A percentile compares a stretch with the other conserved stretches of the same genome.
These are phyloP conservation scores for Octomys mimax DNA, from an alignment of 2,797 vertebrate genomes.

Conservation along the genomic window DNA sequence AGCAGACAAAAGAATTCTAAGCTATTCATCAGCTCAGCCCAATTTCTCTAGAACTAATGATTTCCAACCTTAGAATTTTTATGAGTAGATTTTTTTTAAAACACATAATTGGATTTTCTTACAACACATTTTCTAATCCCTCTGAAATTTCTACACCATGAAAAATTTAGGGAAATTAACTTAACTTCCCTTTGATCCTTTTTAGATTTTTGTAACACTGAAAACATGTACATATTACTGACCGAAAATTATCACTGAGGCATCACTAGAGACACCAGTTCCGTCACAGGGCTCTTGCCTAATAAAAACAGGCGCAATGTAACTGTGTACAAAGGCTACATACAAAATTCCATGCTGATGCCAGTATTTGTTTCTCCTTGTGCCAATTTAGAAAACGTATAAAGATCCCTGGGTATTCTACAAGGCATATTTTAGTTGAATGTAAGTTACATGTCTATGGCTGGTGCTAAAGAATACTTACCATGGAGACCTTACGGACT, in stretches of 20 bases:
- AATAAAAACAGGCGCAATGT: slow-evolving; percentile 26
- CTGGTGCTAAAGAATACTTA: neutral
- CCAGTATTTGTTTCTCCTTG: neutral
- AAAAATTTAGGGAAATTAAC: slow-evolving; percentile 58
- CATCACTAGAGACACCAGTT: neutral
- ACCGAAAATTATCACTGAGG: slow-evolving; percentile 38
- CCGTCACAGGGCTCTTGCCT: neutral
- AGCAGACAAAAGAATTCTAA: slow-evolving; percentile 46
- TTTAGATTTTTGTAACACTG: slow-evolving; percentile 52
- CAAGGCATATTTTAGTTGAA: slow-evolving; percentile 27
- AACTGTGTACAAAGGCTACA: neutral
- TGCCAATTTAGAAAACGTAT: neutral
- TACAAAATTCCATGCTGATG: neutral
- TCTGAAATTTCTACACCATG: slow-evolving; percentile 66
- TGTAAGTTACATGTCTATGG: neutral
- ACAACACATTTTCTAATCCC: slow-evolving; percentile 59
- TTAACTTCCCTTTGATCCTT: slow-evolving; percentile 53
- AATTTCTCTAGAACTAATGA: slow-evolving; percentile 62
- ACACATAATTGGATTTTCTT: slow-evolving; percentile 8
- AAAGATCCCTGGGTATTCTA: neutral
- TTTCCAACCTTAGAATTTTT: slow-evolving; percentile 39
- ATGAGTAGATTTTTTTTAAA: neutral
- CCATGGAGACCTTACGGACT: neutral
- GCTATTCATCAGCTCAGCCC: neutral
- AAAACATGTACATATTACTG: slow-evolving; percentile 1